Percentiles rank a stretch among this genome's conserved stretches.
Conservation (phyloP, 2,888 invertebrate species). For the Himalopsyche japonica region DNA sequence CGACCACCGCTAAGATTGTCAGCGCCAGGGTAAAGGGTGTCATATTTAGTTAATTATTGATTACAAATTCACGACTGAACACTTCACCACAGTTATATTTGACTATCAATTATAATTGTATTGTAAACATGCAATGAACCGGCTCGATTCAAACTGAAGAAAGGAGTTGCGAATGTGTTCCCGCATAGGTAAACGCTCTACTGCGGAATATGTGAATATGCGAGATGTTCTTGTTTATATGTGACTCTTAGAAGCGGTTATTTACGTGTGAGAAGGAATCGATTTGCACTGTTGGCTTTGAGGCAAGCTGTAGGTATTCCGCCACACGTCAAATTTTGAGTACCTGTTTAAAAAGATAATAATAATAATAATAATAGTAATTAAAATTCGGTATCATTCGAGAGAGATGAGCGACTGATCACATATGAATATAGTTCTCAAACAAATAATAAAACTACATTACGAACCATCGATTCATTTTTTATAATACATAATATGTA, state of each 20-base stretch:
- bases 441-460: no score
- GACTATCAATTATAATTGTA: not conserved
- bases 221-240: conserved; percentile 26
- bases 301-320: not conserved
- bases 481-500: not conserved
- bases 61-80: not conserved
- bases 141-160: conserved; percentile 24
- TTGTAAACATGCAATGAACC: conserved; percentile 35
- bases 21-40: conserved; percentile 5
- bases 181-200: conserved; percentile 37
- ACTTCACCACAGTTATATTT: not conserved
- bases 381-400: not conserved
- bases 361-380: not conserved
- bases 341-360: not conserved
- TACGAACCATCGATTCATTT: not conserved
- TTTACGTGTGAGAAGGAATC: not conserved
- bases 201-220: conserved; percentile 9
- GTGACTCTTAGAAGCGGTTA: conserved; percentile 9
- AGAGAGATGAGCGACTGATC: not conserved
- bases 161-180: conserved; percentile 22
- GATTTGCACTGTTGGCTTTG: not conserved
- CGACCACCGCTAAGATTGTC: conserved; percentile 11
- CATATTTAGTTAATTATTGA: not conserved
- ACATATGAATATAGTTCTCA: not conserved
- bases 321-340: not conserved